Percentiles rank a stretch among this genome's conserved stretches.
phyloP scores from a whole-genome alignment of 2,797 vertebrate species.

The Pygocentrus nattereri region DNA sequence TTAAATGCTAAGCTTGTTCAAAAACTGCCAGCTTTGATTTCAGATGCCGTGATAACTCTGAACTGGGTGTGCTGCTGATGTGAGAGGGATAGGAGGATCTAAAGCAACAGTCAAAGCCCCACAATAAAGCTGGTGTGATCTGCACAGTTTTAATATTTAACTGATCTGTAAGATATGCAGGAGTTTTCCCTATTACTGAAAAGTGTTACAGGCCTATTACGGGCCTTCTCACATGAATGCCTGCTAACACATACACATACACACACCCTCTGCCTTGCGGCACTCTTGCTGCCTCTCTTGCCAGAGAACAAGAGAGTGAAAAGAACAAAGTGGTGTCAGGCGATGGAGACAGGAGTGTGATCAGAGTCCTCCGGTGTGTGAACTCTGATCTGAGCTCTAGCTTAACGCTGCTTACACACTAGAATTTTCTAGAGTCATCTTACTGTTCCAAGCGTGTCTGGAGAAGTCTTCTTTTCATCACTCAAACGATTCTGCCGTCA shows the following conservation, averaged over 20 bases:
- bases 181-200: neutral
- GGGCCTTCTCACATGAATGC: neutral
- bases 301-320: slow-evolving; percentile 17
- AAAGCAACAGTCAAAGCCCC: neutral
- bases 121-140: neutral
- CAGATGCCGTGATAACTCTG: neutral
- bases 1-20: neutral
- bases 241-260: slow-evolving; percentile 7
- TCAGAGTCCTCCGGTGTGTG: slow-evolving; percentile 40
- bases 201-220: neutral
- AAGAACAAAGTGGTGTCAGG: slow-evolving; percentile 47
- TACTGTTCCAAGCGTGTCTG: neutral
- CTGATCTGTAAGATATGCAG: neutral
- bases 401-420: slow-evolving; percentile 24
- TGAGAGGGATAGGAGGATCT: neutral
- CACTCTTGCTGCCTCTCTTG: slow-evolving; percentile 17
- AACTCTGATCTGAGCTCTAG: slow-evolving; percentile 47
- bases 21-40: neutral
- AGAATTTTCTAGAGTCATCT: slow-evolving; percentile 11
- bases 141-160: slow-evolving; percentile 1
- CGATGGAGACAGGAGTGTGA: slow-evolving; percentile 40
- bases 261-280: slow-evolving; percentile 1
- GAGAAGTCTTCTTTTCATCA: slow-evolving; percentile 16
- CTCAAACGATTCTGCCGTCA: neutral
- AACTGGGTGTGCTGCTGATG: slow-evolving; percentile 2